Conservation (phyloP, 2,797 vertebrate species). For the Dromococcyx pavoninus region DNA sequence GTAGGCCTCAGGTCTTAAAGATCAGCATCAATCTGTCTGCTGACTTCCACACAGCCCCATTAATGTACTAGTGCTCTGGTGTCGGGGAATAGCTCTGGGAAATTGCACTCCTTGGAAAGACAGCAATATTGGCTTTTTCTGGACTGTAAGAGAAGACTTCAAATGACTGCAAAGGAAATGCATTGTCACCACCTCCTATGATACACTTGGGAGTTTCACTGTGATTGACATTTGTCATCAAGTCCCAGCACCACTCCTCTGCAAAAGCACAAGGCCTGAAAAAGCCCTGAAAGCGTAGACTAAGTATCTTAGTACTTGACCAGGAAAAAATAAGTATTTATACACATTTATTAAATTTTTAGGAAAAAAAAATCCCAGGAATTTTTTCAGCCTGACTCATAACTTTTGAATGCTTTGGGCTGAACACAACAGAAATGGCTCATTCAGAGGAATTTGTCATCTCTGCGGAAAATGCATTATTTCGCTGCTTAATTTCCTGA, state of each 20-base stretch:
- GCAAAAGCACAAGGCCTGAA: not conserved
- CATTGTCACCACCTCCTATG: not conserved
- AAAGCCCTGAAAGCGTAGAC: not conserved
- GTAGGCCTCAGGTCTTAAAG: not conserved
- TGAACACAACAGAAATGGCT: not conserved
- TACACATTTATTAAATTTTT: not conserved
- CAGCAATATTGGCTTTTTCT: not conserved
- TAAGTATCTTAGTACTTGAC: not conserved
- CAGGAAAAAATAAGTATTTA: not conserved
- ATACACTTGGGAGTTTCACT: not conserved
- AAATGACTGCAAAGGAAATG: not conserved
- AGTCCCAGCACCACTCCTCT: not conserved
- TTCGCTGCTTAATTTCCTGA: slow-evolving; percentile 14
- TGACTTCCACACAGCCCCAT: not conserved
- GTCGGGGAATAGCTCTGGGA: not conserved
- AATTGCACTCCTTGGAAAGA: not conserved
- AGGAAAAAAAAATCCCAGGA: not conserved
- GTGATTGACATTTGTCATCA: not conserved
- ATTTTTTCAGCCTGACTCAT: not conserved
- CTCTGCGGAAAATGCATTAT: slow-evolving; percentile 15
- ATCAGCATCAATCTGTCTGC: not conserved
- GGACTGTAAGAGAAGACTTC: not conserved
- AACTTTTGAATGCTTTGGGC: not conserved
- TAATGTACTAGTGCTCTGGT: not conserved
- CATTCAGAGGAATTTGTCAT: not conserved